Conservation (phyloP, 2,888 invertebrate genomes). For the Drosophila infuscata region DNA sequence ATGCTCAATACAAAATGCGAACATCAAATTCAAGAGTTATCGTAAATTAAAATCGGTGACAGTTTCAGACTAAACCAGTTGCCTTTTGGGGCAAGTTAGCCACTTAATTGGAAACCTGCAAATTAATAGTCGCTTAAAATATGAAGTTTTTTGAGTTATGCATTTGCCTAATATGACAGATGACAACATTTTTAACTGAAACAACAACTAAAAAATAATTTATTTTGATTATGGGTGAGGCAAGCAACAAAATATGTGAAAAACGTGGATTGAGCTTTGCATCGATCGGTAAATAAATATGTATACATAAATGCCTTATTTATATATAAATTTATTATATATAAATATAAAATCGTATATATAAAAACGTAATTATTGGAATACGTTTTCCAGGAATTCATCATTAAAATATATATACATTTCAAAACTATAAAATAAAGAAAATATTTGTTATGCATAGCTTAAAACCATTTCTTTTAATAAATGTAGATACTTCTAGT, state of each 20-base stretch:
- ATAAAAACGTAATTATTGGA: background rate
- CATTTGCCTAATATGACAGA: constrained; percentile 45
- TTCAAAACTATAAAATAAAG: background rate
- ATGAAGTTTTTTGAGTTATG: constrained; percentile 66
- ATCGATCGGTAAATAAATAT: background rate
- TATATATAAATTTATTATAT: background rate
- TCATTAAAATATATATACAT: background rate
- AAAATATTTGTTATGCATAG: background rate
- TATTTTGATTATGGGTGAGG: constrained; percentile 5
- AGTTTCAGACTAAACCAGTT: constrained; percentile 53
- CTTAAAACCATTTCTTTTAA: background rate
- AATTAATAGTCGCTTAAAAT: constrained; percentile 72
- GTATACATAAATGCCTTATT: background rate
- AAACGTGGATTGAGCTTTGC: background rate
- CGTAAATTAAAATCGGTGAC: constrained; percentile 67
- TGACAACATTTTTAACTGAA: constrained; percentile 34
- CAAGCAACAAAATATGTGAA: background rate
- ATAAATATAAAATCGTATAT: background rate
- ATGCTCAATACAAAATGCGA: constrained; percentile 28
- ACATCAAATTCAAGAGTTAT: constrained; percentile 47
- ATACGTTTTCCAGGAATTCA: background rate
- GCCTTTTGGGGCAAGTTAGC: constrained; percentile 42
- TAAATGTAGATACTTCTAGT: background rate
- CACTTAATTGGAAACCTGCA: constrained; percentile 63
- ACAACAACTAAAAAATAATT: background rate